Evolutionary conservation across 2,888 invertebrate species (phyloP).

Genomic region (Drosophila birchii): DNA sequence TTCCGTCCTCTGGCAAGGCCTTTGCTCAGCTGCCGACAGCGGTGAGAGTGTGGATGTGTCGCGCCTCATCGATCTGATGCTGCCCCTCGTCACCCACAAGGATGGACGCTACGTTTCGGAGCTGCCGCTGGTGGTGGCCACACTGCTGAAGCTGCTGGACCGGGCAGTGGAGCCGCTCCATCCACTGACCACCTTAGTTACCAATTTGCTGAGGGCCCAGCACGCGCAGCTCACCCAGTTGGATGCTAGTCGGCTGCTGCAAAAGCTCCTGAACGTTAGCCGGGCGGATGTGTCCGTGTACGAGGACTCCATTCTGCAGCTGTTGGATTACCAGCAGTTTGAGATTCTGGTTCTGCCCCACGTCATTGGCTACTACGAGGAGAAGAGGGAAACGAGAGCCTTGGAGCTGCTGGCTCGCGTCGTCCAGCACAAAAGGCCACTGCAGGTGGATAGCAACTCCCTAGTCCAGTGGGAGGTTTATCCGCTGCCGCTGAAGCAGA

Average conservation of each 20-base stretch:
- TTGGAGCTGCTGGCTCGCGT: constrained; percentile 88
- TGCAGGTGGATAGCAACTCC: constrained; percentile 87
- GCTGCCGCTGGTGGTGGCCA: constrained; percentile 87
- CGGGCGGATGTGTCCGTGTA: constrained; percentile 86
- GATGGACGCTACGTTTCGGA: constrained; percentile 88
- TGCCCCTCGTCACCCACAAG: constrained; percentile 87
- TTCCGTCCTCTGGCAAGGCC: constrained; percentile 88
- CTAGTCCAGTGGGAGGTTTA: constrained; percentile 89
- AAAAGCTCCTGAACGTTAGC: constrained; percentile 87
- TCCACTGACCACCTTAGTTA: constrained; percentile 84
- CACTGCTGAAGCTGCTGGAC: constrained; percentile 84
- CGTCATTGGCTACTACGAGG: constrained; percentile 87
- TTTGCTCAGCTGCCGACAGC: constrained; percentile 81
- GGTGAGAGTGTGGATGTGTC: not conserved
- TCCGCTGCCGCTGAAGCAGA: constrained; percentile 86
- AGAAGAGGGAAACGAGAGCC: constrained; percentile 86
- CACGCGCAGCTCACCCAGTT: constrained; percentile 90
- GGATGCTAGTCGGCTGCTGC: constrained; percentile 89
- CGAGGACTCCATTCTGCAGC: constrained; percentile 88
- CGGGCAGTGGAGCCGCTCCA: constrained; percentile 37
- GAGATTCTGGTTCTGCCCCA: constrained; percentile 90
- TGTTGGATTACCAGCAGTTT: constrained; percentile 89
- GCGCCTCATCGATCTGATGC: constrained; percentile 84
- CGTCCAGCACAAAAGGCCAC: constrained; percentile 88
- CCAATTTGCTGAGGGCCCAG: constrained; percentile 87